Percentiles rank a stretch among this genome's conserved stretches.
Conservation (phyloP, 2,888 invertebrate species). For the Pyrrhosoma nymphula region DNA sequence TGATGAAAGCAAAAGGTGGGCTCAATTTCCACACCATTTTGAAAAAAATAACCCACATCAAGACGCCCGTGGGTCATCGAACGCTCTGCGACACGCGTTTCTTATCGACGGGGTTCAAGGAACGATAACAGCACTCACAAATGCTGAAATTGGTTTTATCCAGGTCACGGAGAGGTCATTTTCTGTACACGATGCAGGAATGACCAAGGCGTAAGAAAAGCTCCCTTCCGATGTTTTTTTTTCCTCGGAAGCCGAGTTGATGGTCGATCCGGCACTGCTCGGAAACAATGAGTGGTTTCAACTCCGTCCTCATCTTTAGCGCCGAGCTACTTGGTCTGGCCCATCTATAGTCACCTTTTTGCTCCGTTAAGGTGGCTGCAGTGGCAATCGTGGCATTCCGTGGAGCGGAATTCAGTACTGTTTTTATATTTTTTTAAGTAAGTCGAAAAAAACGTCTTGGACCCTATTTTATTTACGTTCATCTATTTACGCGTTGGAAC, state of each 20-base stretch:
- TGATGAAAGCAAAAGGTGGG: too few relatives aligned
- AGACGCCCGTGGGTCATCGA: neutral
- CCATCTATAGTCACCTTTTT: neutral
- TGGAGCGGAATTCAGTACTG: too few relatives aligned
- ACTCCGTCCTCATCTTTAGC: neutral
- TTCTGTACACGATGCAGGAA: neutral
- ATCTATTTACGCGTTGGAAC: too few relatives aligned
- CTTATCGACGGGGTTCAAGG: neutral
- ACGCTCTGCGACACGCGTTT: neutral
- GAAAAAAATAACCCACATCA: too few relatives aligned
- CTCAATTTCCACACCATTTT: neutral
- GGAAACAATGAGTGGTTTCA: neutral
- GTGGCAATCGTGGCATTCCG: too few relatives aligned
- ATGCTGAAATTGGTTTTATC: neutral
- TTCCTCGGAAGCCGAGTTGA: neutral
- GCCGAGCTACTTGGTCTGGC: neutral
- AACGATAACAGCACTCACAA: neutral
- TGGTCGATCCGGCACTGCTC: neutral
- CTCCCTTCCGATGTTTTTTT: neutral
- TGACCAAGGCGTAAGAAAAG: neutral
- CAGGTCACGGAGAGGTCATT: neutral
- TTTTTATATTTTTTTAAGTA: too few relatives aligned
- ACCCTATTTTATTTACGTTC: too few relatives aligned
- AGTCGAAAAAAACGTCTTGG: too few relatives aligned
- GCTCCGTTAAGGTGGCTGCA: too few relatives aligned